phyloP scores from a whole-genome alignment of 2,888 invertebrate genomes.

The Pyrrhopygopsis socrates region DNA sequence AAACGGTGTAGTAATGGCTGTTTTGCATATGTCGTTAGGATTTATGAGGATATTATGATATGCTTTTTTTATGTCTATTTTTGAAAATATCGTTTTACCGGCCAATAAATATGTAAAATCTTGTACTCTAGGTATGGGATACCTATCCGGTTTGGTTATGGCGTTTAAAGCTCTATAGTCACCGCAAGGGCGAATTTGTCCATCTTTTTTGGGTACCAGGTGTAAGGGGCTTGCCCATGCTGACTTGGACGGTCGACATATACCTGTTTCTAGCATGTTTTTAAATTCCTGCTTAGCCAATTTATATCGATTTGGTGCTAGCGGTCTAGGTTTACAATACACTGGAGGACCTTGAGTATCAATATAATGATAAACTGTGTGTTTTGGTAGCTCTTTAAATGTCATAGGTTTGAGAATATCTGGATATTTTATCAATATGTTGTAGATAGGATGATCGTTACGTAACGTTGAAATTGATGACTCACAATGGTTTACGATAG shows the following conservation, averaged over 20 bases:
- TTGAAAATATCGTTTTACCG: too few relatives aligned
- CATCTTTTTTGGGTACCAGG: background rate
- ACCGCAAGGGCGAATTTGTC: background rate
- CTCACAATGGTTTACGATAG: background rate
- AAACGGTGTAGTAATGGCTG: too few relatives aligned
- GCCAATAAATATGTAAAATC: too few relatives aligned
- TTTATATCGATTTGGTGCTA: constrained; percentile 87
- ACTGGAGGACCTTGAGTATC: constrained; percentile 88
- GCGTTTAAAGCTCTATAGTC: too few relatives aligned
- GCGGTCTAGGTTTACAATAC: constrained; percentile 86
- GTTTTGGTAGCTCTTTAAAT: constrained; percentile 68
- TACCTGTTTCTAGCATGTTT: constrained; percentile 88
- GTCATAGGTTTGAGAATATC: constrained; percentile 76
- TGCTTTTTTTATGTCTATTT: too few relatives aligned
- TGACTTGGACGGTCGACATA: constrained; percentile 90
- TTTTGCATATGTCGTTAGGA: too few relatives aligned
- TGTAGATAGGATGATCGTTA: background rate
- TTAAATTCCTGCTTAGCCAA: constrained; percentile 87
- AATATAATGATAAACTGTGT: constrained; percentile 85
- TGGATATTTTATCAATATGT: constrained; percentile 59
- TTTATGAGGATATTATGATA: too few relatives aligned
- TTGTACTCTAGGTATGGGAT: too few relatives aligned
- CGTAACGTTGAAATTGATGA: background rate
- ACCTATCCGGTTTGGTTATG: too few relatives aligned
- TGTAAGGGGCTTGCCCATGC: background rate